These are phyloP conservation scores for Thrips palmi DNA, from an alignment of 1,140 invertebrate species.

Conservation along the genomic window DNA sequence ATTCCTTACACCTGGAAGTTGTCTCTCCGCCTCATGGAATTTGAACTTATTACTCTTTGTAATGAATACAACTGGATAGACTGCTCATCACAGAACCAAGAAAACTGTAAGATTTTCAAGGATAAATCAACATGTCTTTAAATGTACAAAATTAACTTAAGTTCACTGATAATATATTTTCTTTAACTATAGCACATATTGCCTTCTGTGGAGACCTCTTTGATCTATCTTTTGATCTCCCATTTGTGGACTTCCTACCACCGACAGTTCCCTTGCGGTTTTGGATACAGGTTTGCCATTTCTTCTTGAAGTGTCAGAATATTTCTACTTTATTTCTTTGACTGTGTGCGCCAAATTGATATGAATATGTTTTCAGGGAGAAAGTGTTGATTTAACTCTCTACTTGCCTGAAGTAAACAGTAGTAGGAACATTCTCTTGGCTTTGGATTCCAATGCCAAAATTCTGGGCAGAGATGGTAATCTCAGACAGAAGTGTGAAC, in stretches of 20 bases:
- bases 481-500: slow-evolving; percentile 21
- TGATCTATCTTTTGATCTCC: slow-evolving; percentile 80
- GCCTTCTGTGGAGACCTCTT: slow-evolving; percentile 86
- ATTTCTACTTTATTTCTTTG: slow-evolving; percentile 6
- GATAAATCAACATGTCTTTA: no score
- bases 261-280: slow-evolving; percentile 70
- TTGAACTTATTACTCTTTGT: slow-evolving; percentile 82
- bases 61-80: slow-evolving; percentile 99
- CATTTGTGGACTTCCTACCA: slow-evolving; percentile 82
- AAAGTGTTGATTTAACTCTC: slow-evolving; percentile 73
- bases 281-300: slow-evolving; percentile 57
- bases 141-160: no score
- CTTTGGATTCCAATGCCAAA: slow-evolving; percentile 79
- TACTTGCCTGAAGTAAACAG: slow-evolving; percentile 85
- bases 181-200: slow-evolving; percentile 44
- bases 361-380: slow-evolving; percentile 35
- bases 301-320: slow-evolving; percentile 4
- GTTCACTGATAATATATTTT: slow-evolving; percentile 5
- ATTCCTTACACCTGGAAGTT: slow-evolving; percentile 95
- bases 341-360: not conserved
- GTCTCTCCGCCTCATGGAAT: slow-evolving; percentile 78
- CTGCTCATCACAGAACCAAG: slow-evolving; percentile 84
- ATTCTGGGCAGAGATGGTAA: slow-evolving; percentile 56
- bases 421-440: slow-evolving; percentile 57
- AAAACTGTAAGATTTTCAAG: slow-evolving; percentile 47